Base-by-base conservation (phyloP, 2,797 vertebrate species). In the Lithobates sylvaticus region DNA sequence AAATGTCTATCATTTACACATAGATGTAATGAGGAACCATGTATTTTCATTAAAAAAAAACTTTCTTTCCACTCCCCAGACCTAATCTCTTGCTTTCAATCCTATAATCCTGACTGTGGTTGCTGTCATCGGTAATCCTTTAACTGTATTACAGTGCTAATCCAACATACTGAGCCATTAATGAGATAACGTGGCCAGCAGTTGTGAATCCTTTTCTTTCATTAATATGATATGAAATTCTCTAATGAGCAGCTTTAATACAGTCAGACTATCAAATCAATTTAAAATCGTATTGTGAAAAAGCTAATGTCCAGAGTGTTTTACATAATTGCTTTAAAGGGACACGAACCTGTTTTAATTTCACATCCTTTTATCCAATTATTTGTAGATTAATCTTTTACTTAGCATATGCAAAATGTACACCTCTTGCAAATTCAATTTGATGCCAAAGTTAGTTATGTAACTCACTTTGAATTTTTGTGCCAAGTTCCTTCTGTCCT, bases 11-110 rank as follows among this genome's bases (percentile, higher is more conserved):
- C 76, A 78, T 54, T 79, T 75, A 73, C 44, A 68, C 75, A 84
- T 79, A 78, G 77, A 72, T 78, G 71, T 83, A 87, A 87, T 87
- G 76, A 79, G 76, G 12, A 73, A n/a, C 81, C 26, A 54, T 83
- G 86, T 68, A 76, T 87, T 87, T 87, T 84, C 44, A 75, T 79
- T 44, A 80, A 65, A 81, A 29, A 76, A 70, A 68, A 47, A 26
- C 34, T 0, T 18, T 32, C 71, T 79, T 54, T 84, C 61, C 71
- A 69, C 76, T 58, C 50, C 69, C 29, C 86, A 76, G 42, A 70
- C 64, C 32, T 84, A 87, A 84, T 87, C 71, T 87, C 32, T 58
- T 79, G 15, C 86, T 76, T 87, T 82, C 58, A 47, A 65, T 61
- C 88, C 79, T 67, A 68, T 89, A 84, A 88, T 47, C 29, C 39